Conservation (phyloP, 2,113 vertebrate genomes). For the Nematolebias whitei region DNA sequence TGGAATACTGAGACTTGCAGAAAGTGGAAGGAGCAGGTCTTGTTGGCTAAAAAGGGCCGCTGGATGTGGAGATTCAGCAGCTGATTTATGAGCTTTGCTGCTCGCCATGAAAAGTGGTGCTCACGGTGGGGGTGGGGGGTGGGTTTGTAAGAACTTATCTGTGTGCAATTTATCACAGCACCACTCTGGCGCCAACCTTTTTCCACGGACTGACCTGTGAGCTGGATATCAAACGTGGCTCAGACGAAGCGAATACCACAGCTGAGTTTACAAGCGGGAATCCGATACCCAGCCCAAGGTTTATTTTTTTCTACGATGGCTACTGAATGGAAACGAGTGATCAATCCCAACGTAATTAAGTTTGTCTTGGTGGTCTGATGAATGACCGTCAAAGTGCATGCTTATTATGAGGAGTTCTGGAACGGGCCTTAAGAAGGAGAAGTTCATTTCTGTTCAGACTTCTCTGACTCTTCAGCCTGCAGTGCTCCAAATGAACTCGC, state of each 20-base stretch:
- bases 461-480: background rate
- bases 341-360: conserved; percentile 63
- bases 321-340: conserved; percentile 42
- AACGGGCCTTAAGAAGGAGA: conserved; percentile 31
- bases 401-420: conserved; percentile 41
- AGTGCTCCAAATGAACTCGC: conserved; percentile 19
- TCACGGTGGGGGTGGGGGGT: conserved; percentile 37
- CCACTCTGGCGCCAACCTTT: conserved; percentile 37
- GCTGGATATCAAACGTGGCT: conserved; percentile 41
- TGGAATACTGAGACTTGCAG: conserved; percentile 27
- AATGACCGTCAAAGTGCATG: conserved; percentile 43
- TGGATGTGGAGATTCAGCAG: conserved; percentile 10
- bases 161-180: conserved; percentile 74
- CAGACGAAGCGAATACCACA: conserved; percentile 22
- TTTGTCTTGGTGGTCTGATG: conserved; percentile 29
- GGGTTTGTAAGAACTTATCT: conserved; percentile 74
- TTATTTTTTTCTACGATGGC: conserved; percentile 29
- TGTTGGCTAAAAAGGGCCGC: conserved; percentile 17
- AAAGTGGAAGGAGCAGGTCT: conserved; percentile 27
- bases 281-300: conserved; percentile 12
- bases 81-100: conserved; percentile 79
- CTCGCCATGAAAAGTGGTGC: conserved; percentile 38
- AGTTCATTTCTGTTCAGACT: conserved; percentile 13
- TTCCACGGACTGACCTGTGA: conserved; percentile 40
- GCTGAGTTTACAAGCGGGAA: background rate